phyloP scores from a whole-genome alignment of 2,797 vertebrate species.

The Simalia tracyae region DNA sequence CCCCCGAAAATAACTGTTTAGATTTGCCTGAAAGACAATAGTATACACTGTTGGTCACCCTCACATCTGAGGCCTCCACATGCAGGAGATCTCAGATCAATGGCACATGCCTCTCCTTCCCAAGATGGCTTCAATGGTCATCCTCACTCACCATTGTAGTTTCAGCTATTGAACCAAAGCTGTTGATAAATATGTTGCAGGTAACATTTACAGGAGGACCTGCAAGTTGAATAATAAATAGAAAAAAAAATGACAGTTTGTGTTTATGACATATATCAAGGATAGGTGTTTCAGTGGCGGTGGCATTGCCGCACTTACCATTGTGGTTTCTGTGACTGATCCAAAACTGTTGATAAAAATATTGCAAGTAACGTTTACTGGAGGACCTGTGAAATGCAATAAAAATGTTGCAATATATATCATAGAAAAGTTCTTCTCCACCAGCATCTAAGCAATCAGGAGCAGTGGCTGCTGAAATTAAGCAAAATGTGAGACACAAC shows the following conservation, averaged over 20 bases:
- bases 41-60: not conserved
- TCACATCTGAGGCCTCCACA: not conserved
- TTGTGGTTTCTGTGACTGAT: constrained; percentile 95
- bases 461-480: constrained; percentile 70
- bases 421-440: constrained; percentile 71
- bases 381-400: constrained; percentile 92
- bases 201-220: constrained; percentile 99
- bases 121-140: constrained; percentile 82
- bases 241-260: constrained; percentile 87
- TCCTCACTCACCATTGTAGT: constrained; percentile 97
- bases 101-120: constrained; percentile 72
- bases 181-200: constrained; percentile 99
- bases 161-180: constrained; percentile 99
- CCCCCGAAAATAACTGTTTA: not conserved
- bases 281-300: constrained; percentile 74
- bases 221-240: constrained; percentile 94
- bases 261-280: constrained; percentile 77
- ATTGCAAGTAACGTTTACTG: constrained; percentile 99
- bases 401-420: constrained; percentile 81
- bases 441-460: constrained; percentile 68
- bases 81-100: constrained; percentile 39
- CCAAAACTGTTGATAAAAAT: constrained; percentile 99
- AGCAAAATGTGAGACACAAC: constrained; percentile 66
- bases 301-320: constrained; percentile 85
- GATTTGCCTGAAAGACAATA: not conserved